Conservation (phyloP, 2,888 invertebrate genomes). For the Zygothrica quintamaculata region DNA sequence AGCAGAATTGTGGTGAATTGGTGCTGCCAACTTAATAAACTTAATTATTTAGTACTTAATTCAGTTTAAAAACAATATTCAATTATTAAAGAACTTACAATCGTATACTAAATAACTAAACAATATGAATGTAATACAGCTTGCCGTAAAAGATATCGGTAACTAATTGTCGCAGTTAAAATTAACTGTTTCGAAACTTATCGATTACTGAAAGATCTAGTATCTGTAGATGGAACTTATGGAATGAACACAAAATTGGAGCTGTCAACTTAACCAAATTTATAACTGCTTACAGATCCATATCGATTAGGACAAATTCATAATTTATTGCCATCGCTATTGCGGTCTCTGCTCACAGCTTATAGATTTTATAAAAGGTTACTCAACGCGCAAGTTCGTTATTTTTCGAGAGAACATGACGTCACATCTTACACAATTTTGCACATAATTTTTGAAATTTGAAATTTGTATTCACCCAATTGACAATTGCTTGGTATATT, state of each 20-base stretch:
- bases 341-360: slow-evolving; percentile 2
- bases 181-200: not conserved
- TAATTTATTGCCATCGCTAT: slow-evolving; percentile 7
- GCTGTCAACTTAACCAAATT: slow-evolving; percentile 2
- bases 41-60: too few relatives aligned
- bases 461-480: too few relatives aligned
- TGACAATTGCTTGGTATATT: too few relatives aligned
- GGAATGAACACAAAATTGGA: not conserved
- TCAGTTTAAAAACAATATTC: too few relatives aligned
- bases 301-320: not conserved
- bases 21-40: slow-evolving; percentile 17
- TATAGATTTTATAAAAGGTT: slow-evolving; percentile 27
- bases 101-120: too few relatives aligned
- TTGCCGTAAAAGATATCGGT: too few relatives aligned
- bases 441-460: not conserved
- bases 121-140: too few relatives aligned
- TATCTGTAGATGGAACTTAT: slow-evolving; percentile 3
- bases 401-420: slow-evolving; percentile 20
- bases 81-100: too few relatives aligned
- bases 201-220: not conserved
- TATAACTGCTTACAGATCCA: not conserved
- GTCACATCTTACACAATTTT: slow-evolving; percentile 15
- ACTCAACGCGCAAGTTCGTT: slow-evolving; percentile 4
- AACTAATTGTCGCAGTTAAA: too few relatives aligned
- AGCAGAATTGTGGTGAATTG: not conserved